Evolutionary conservation across 2,888 invertebrate species (phyloP).

Genomic region (Scaptomyza polygonia): DNA sequence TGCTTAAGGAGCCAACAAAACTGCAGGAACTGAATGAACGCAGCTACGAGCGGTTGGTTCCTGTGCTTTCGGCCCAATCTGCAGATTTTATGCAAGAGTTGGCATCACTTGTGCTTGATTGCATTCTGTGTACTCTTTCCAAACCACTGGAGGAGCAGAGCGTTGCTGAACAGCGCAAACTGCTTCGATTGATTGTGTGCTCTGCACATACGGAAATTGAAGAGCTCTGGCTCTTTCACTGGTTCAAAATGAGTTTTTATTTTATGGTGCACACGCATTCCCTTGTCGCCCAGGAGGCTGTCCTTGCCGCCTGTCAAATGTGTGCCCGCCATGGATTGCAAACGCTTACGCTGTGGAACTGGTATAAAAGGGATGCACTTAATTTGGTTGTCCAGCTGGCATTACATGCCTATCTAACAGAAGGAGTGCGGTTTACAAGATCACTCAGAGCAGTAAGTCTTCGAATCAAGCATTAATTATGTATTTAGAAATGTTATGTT

Average conservation of each 20-base stretch:
- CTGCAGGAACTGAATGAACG: slow-evolving; percentile 20
- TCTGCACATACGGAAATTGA: slow-evolving; percentile 53
- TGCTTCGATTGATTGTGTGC: slow-evolving; percentile 63
- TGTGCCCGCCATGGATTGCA: slow-evolving; percentile 78
- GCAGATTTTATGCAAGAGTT: slow-evolving; percentile 57
- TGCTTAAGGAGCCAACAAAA: slow-evolving; percentile 25
- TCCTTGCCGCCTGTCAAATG: slow-evolving; percentile 79
- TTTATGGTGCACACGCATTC: slow-evolving; percentile 80
- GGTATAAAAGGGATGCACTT: slow-evolving; percentile 83
- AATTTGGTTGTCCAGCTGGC: slow-evolving; percentile 77
- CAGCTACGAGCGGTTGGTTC: slow-evolving; percentile 47
- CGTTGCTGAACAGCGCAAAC: slow-evolving; percentile 49
- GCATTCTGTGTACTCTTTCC: slow-evolving; percentile 41
- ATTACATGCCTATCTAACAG: slow-evolving; percentile 73
- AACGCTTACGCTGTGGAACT: slow-evolving; percentile 82
- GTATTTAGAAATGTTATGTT: no score
- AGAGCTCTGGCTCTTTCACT: slow-evolving; percentile 81
- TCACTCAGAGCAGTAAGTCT: slow-evolving; percentile 75
- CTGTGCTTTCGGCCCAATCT: slow-evolving; percentile 45
- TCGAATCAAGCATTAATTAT: not conserved
- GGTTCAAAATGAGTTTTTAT: slow-evolving; percentile 82
- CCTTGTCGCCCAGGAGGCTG: slow-evolving; percentile 80
- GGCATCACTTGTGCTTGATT: slow-evolving; percentile 51
- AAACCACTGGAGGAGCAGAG: slow-evolving; percentile 32
- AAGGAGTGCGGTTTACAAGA: slow-evolving; percentile 77